phyloP scores from a whole-genome alignment of 1,140 invertebrate genomes.

The Drosophila guanche region DNA sequence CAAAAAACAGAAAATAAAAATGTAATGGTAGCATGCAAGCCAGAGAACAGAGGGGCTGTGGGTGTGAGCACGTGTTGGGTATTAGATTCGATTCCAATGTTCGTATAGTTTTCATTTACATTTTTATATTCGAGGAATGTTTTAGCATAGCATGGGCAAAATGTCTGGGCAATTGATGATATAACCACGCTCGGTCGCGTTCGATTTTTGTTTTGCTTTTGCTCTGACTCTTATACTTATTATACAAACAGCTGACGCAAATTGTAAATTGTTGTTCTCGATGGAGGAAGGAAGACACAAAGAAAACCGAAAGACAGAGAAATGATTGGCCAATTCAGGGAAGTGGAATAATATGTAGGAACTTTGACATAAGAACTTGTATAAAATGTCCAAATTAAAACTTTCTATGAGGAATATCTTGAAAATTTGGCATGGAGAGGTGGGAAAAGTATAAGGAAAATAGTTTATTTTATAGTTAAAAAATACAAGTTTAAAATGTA shows the following conservation, averaged over 20 bases:
- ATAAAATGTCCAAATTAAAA: background rate
- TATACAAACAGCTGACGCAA: conserved; percentile 67
- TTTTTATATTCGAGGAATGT: conserved; percentile 50
- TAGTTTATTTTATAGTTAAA: too few relatives aligned
- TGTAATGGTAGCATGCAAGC: background rate
- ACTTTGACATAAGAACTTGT: conserved; percentile 18
- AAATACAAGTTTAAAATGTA: too few relatives aligned
- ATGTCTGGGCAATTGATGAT: conserved; percentile 67
- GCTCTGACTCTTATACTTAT: conserved; percentile 45
- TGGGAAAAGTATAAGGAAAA: too few relatives aligned
- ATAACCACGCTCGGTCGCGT: conserved; percentile 57
- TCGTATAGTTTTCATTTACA: conserved; percentile 15
- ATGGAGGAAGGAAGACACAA: conserved; percentile 13
- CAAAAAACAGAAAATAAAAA: conserved; percentile 1
- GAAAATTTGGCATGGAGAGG: too few relatives aligned
- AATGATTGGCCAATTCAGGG: conserved; percentile 19
- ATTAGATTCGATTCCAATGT: conserved; percentile 18
- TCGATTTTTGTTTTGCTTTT: conserved; percentile 41
- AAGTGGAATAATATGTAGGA: conserved; percentile 14
- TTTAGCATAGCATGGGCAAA: conserved; percentile 53
- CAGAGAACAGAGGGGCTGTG: background rate
- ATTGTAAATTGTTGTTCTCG: conserved; percentile 59
- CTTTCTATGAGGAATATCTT: too few relatives aligned
- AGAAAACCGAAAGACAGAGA: background rate
- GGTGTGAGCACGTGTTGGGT: conserved; percentile 11